Evolutionary conservation across 2,113 vertebrate species (phyloP), one percentile per base, ranked within the genome.

Genomic region (Dissostichus mawsoni): DNA sequence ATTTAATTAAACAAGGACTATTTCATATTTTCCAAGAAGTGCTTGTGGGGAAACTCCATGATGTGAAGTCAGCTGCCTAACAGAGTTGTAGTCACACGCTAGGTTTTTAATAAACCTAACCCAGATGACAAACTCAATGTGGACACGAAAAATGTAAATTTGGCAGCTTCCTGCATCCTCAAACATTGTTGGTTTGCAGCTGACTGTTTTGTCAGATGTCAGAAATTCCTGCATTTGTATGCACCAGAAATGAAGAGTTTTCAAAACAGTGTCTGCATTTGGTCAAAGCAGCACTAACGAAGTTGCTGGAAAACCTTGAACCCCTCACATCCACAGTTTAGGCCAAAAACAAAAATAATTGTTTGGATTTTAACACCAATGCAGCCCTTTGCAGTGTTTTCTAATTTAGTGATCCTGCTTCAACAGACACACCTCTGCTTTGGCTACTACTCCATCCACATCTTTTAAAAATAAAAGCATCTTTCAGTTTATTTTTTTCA

Each of bases 21-120:
- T 70, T 62, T 64, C 55, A 74, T 74, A 50, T 66, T 36, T 25
- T 44, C 71, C 52, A 11, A 33, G 36, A 63, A 36, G 17, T 75
- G 63, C 67, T 55, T 63, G 44, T 55, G 70, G 75, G 36, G 66
- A 52, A 68, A 81, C 51, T 20, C 3, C 45, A 25, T 16, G 58
- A 58, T 79, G 14, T 76, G 47, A 65, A 69, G 18, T 63, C 48
- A 3, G 74, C 66, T 71, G 83, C 69, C 83, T 81, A 61, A 69
- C 33, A 56, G 62, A 0, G 2, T 8, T 55, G 52, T 44, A 61
- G 62, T 74, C 69, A 50, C 76, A 86, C 12, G 23, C 70, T 23
- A 52, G 71, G 70, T 68, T 66, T 76, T 79, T 53, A 80, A 50
- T 44, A 50, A 79, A 47, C 13, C 36, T n/a, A 12, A 51, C 56